phyloP scores from a whole-genome alignment of 2,113 vertebrate genomes.

The Psammodynastes pulverulentus region DNA sequence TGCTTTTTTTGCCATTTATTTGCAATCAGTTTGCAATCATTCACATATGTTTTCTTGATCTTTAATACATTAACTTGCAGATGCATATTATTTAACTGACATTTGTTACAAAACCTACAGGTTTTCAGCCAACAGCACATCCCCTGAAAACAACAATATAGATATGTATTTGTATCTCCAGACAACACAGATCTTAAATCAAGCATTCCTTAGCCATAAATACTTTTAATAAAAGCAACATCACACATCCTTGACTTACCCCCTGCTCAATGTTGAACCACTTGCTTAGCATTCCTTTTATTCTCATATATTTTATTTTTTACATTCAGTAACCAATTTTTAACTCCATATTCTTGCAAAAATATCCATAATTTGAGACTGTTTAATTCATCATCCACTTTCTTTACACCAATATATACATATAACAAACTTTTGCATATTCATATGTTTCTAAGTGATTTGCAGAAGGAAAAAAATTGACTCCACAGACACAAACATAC shows the following conservation, averaged over 20 bases:
- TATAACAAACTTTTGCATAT: neutral
- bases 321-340: neutral
- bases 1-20: neutral
- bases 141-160: neutral
- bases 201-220: neutral
- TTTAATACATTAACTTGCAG: neutral
- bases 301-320: neutral
- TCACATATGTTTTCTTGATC: neutral
- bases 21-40: neutral
- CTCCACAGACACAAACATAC: neutral
- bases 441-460: neutral
- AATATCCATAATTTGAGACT: neutral
- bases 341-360: neutral
- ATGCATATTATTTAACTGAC: neutral
- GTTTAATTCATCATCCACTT: neutral
- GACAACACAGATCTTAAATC: neutral
- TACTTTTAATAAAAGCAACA: neutral
- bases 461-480: neutral
- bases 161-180: neutral
- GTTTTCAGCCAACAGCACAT: neutral
- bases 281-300: neutral
- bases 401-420: neutral
- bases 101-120: neutral
- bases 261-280: neutral
- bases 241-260: neutral